Evolutionary conservation across 2,888 invertebrate species (phyloP).

Genomic region (Eremobia ochroleuca): DNA sequence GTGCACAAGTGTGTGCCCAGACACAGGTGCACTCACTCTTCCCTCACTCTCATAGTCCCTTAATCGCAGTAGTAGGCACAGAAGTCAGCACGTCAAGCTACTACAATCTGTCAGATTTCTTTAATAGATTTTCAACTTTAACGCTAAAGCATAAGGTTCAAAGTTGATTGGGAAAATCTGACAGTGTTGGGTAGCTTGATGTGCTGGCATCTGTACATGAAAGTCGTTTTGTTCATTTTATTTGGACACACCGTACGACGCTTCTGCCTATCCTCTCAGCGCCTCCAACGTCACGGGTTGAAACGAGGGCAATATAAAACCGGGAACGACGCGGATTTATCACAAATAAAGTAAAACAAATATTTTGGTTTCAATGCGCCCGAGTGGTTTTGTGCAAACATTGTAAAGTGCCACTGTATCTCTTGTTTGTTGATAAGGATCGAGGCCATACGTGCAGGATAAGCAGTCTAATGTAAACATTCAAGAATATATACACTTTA

Average conservation of each 20-base stretch:
- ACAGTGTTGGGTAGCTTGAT: too few relatives aligned
- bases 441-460: slow-evolving; percentile 43
- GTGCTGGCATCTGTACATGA: too few relatives aligned
- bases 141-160: too few relatives aligned
- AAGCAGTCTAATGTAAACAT: background rate
- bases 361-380: slow-evolving; percentile 19
- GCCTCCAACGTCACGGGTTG: background rate
- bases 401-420: slow-evolving; percentile 33
- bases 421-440: slow-evolving; percentile 47
- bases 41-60: too few relatives aligned
- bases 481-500: background rate
- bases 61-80: too few relatives aligned
- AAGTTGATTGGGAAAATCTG: too few relatives aligned
- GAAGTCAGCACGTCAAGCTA: too few relatives aligned
- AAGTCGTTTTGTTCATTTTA: background rate
- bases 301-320: slow-evolving; percentile 6
- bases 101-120: too few relatives aligned
- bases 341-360: slow-evolving; percentile 27
- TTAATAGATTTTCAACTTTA: too few relatives aligned
- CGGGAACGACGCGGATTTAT: slow-evolving; percentile 11
- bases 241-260: background rate
- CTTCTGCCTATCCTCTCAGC: background rate
- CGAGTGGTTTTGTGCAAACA: slow-evolving; percentile 39
- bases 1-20: too few relatives aligned
- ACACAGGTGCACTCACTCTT: too few relatives aligned